Conservation (phyloP, 1,140 invertebrate genomes). For the Ladona fulva region DNA sequence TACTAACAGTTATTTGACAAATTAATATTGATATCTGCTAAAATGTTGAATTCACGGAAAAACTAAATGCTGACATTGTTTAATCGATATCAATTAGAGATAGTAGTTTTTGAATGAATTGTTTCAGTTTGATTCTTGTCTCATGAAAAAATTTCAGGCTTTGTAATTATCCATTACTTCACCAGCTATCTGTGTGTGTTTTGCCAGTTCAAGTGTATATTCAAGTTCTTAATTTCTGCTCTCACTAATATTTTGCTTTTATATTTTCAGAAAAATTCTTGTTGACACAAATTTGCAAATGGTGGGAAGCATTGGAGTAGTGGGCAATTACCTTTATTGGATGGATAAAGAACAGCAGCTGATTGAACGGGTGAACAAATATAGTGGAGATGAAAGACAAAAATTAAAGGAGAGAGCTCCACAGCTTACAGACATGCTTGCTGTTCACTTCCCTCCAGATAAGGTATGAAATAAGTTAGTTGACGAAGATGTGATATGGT, state of each 20-base stretch:
- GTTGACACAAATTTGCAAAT: slow-evolving; percentile 28
- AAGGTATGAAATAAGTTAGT: background rate
- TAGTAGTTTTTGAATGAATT: too few species aligned
- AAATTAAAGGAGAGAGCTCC: slow-evolving; percentile 41
- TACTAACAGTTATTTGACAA: too few species aligned
- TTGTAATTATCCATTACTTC: too few species aligned
- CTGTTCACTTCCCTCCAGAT: slow-evolving; percentile 33
- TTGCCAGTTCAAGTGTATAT: too few species aligned
- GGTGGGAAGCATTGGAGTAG: slow-evolving; percentile 52
- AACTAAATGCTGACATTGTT: too few species aligned
- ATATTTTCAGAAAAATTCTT: slow-evolving; percentile 29
- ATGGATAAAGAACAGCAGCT: slow-evolving; percentile 59
- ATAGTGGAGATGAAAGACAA: slow-evolving; percentile 40
- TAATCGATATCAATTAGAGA: too few species aligned
- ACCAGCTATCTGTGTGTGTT: too few species aligned
- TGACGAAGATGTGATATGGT: too few species aligned
- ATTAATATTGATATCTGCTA: too few species aligned
- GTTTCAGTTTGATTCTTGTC: too few species aligned
- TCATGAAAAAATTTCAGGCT: too few species aligned
- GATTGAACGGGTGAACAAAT: slow-evolving; percentile 55
- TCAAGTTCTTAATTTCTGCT: slow-evolving; percentile 11
- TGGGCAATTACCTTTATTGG: slow-evolving; percentile 70
- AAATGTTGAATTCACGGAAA: too few species aligned
- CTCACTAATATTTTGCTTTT: slow-evolving; percentile 34
- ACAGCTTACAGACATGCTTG: slow-evolving; percentile 50